Base-by-base conservation (phyloP, 2,113 vertebrate genomes). In the Mystacornis crossleyi region DNA sequence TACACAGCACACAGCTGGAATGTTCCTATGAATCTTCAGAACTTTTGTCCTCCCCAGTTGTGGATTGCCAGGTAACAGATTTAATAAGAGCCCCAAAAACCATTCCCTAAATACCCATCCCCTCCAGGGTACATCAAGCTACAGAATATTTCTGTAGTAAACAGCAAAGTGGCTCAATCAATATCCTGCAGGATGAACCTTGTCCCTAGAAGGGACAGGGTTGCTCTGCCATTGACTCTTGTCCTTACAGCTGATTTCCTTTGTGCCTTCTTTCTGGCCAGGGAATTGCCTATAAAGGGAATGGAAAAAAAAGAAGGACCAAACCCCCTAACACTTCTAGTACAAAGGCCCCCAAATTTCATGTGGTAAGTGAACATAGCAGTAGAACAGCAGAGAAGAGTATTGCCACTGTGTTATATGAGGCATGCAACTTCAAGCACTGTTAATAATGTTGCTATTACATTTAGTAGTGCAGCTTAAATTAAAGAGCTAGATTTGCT, bases 401-500 rank as follows among this genome's bases (percentile, higher is more conserved):
- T 82, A 58, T 77, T 91, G 34, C 26, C 14, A 8, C 5, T 43
- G 24, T 53, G 25, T 79, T 93, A 34, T 21, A 69, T 38, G n/a
- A 81, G 33, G 57, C 54, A 42, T 61, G 45, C 42, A 65, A 83
- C 33, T 90, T 77, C 18, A 77, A 88, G 55, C 64, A 36, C 28
- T 29, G 18, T 80, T 88, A 88, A 73, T 90, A 83, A 54, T 73
- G 12, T 42, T 94, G 67, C 55, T 71, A 40, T 94, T 80, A 38
- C 18, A 10, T 86, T 90, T 95, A 79, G 58, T 80, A 73, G 61
- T 88, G 18, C 25, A 69, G 12, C n/a, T 92, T 82, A 75, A 91
- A 77, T 89, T 60, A 90, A 81, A 86, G 57, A 89, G 29, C 48
- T 85, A 62, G 61, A 62, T 82, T 94, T 96, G 25, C 58, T 96